Percentiles rank a stretch among this genome's conserved stretches.
These are phyloP conservation scores for Falcunculus frontatus DNA, from an alignment of 2,113 vertebrate genomes.

Conservation along the genomic window DNA sequence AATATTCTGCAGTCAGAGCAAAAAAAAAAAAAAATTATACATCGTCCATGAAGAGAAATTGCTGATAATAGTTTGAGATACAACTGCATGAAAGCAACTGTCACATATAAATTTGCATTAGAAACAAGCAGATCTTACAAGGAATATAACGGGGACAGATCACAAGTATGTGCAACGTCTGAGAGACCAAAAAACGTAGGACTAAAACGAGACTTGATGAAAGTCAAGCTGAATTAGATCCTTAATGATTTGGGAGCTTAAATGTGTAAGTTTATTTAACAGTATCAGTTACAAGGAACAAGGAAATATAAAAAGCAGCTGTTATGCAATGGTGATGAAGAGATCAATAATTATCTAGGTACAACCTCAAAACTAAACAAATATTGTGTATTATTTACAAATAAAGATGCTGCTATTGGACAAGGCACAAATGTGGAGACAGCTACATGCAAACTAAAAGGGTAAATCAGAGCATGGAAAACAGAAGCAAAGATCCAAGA, in stretches of 20 bases:
- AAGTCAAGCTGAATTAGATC: not conserved
- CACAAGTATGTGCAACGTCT: fast-evolving
- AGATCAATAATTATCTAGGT: not conserved
- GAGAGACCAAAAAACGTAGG: not conserved
- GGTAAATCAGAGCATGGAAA: not conserved
- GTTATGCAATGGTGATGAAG: not conserved
- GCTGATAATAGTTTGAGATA: not conserved
- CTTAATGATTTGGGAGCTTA: not conserved
- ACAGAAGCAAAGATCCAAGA: not conserved
- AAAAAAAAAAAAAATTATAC: not conserved
- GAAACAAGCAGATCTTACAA: not conserved
- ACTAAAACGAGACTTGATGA: not conserved
- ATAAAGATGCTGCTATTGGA: not conserved
- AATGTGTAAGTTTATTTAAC: not conserved
- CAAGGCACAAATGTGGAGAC: not conserved
- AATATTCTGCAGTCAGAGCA: not conserved
- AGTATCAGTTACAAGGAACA: not conserved
- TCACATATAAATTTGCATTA: not conserved
- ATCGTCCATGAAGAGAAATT: not conserved
- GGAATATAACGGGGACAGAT: not conserved
- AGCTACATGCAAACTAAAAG: not conserved
- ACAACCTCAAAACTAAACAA: not conserved
- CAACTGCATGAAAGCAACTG: not conserved
- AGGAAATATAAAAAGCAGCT: not conserved
- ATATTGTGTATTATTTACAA: not conserved